These are phyloP conservation scores for Empidonax alnorum DNA, from an alignment of 2,113 vertebrate species.

Conservation along the genomic window DNA sequence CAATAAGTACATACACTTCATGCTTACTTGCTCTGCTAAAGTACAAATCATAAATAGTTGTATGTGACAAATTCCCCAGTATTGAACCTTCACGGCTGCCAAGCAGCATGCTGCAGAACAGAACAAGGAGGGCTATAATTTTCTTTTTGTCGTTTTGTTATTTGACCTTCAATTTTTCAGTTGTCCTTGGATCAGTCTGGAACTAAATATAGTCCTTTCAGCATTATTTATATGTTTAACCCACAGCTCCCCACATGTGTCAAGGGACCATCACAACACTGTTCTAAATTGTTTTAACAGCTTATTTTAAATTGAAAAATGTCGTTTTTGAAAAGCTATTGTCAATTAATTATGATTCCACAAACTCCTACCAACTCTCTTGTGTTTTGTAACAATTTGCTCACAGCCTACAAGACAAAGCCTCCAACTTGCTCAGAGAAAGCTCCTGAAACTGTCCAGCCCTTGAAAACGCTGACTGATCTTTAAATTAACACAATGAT, in stretches of 20 bases:
- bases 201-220: constrained; percentile 56
- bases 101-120: constrained; percentile 50
- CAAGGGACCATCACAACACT: constrained; percentile 45
- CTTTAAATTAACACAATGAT: constrained; percentile 45
- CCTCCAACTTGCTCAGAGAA: constrained; percentile 32
- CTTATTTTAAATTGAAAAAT: constrained; percentile 54
- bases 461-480: constrained; percentile 39
- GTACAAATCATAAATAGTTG: constrained; percentile 56
- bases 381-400: constrained; percentile 56
- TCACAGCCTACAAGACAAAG: constrained; percentile 40
- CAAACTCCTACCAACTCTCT: constrained; percentile 38
- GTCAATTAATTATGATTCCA: constrained; percentile 59
- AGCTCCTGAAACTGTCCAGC: constrained; percentile 38
- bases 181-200: constrained; percentile 56
- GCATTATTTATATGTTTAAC: constrained; percentile 69
- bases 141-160: constrained; percentile 59
- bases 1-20: neutral
- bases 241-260: constrained; percentile 16
- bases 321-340: constrained; percentile 34
- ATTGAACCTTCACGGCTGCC: constrained; percentile 60
- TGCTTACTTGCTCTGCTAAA: constrained; percentile 53
- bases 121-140: constrained; percentile 67
- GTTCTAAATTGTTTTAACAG: constrained; percentile 57
- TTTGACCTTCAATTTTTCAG: constrained; percentile 69
- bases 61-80: constrained; percentile 55